Conservation (phyloP, 2,797 vertebrate genomes). For the Molossus molossus region DNA sequence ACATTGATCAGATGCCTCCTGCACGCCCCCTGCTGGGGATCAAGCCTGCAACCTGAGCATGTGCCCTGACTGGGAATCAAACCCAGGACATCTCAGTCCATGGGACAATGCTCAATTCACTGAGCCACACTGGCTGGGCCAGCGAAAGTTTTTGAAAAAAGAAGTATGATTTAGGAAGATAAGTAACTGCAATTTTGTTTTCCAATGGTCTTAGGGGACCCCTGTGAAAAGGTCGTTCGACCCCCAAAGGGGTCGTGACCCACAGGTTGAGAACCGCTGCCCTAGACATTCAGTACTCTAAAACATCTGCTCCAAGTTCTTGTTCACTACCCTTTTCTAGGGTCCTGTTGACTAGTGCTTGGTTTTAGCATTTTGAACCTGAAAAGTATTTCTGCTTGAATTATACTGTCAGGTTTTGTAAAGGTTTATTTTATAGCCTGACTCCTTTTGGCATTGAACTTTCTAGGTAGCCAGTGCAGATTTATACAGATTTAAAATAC, state of each 20-base stretch:
- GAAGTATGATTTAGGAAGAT: conserved; percentile 33
- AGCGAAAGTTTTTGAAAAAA: conserved; percentile 47
- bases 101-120: no score
- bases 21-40: no score
- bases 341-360: not conserved
- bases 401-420: not conserved
- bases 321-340: not conserved
- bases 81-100: no score
- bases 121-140: not conserved
- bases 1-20: no score
- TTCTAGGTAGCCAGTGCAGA: conserved; percentile 38
- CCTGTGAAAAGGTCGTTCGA: no score
- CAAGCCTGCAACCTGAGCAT: no score
- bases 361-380: not conserved
- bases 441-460: not conserved
- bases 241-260: no score
- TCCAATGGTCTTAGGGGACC: no score
- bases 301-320: not conserved
- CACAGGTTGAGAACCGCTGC: no score
- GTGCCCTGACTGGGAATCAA: no score
- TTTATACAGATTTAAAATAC: conserved; percentile 56
- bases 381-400: conserved; percentile 48
- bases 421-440: not conserved
- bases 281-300: not conserved
- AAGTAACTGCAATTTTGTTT: no score